Evolutionary conservation across 2,113 vertebrate genomes (phyloP).

Genomic region (Coptodon bakossiorum): DNA sequence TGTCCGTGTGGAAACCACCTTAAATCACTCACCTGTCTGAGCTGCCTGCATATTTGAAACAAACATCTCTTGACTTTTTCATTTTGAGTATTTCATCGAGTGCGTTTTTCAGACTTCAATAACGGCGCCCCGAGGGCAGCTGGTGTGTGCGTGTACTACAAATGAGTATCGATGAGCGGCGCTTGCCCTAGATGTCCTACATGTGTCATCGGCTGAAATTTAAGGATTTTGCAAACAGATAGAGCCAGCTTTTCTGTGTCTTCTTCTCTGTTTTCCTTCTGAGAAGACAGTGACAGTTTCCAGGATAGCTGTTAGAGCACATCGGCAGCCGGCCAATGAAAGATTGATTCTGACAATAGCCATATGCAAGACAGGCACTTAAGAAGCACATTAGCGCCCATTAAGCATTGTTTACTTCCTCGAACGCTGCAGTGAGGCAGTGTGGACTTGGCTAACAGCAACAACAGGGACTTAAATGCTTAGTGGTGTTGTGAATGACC

Average conservation of each 20-base stretch:
- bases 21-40: constrained; percentile 23
- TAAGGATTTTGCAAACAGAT: background rate
- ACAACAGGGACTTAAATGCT: constrained; percentile 52
- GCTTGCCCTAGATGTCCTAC: constrained; percentile 12
- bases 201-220: background rate
- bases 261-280: background rate
- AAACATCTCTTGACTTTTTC: background rate
- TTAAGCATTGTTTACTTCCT: constrained; percentile 65
- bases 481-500: constrained; percentile 52
- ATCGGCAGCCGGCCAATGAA: constrained; percentile 27
- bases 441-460: constrained; percentile 31
- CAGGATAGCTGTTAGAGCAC: constrained; percentile 23
- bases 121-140: background rate
- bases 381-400: constrained; percentile 64
- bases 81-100: constrained; percentile 1
- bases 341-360: constrained; percentile 58
- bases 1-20: background rate
- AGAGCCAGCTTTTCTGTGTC: background rate
- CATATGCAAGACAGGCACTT: constrained; percentile 58
- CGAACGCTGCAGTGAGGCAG: constrained; percentile 10
- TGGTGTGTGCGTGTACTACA: background rate
- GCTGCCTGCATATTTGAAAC: background rate
- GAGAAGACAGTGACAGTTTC: background rate
- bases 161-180: constrained; percentile 41
- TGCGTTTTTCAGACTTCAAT: background rate